phyloP scores from a whole-genome alignment of 2,113 vertebrate species.

The Formicarius rufipectus region DNA sequence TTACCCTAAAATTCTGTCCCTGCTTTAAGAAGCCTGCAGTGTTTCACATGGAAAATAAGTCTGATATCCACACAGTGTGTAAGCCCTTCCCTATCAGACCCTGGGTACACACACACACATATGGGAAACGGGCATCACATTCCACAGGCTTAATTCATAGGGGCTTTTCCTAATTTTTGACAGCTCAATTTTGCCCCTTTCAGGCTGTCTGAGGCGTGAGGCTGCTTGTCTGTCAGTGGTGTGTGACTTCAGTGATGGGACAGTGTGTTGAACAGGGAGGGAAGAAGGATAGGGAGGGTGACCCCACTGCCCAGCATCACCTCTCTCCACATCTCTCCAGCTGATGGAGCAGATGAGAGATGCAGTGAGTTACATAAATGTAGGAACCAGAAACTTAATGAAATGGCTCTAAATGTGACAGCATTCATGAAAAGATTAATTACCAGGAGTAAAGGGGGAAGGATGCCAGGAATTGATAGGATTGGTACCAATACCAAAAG shows the following conservation, averaged over 20 bases:
- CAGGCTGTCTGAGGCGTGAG: neutral
- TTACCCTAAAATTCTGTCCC: neutral
- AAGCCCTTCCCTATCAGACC: neutral
- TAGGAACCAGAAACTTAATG: constrained; percentile 74
- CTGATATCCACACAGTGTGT: fast-evolving
- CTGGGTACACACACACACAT: fast-evolving
- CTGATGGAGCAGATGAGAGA: constrained; percentile 51
- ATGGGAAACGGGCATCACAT: fast-evolving
- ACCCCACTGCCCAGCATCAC: fast-evolving
- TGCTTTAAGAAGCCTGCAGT: neutral
- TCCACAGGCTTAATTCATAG: neutral
- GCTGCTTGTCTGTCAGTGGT: neutral
- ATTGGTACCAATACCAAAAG: constrained; percentile 77
- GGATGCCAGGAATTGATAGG: constrained; percentile 81
- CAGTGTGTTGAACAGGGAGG: fast-evolving
- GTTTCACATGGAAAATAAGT: neutral
- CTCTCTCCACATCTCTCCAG: neutral
- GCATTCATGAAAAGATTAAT: constrained; percentile 85
- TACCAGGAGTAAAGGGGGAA: constrained; percentile 80
- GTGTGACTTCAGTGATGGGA: neutral
- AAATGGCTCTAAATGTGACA: constrained; percentile 78
- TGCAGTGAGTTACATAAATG: neutral
- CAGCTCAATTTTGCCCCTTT: constrained; percentile 22
- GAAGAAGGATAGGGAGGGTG: neutral
- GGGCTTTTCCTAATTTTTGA: neutral